A percentile compares a stretch with the other conserved stretches of the same genome.
phyloP scores from a whole-genome alignment of 1,140 invertebrate genomes.

The Amphibalanus amphitrite region DNA sequence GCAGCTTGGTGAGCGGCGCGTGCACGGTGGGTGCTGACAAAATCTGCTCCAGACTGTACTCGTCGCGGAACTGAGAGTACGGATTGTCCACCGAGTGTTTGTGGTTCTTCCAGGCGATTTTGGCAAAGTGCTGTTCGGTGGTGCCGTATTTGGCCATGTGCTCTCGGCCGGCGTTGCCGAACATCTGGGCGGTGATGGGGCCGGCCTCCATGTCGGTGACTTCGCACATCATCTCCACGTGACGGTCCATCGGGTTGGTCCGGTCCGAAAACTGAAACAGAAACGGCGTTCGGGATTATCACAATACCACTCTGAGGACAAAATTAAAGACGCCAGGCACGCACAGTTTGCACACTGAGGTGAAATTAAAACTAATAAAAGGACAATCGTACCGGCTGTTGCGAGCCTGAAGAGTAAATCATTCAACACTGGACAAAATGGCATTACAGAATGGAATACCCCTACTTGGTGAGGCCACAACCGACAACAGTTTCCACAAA shows the following conservation, averaged over 20 bases:
- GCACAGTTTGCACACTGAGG: too few relatives aligned
- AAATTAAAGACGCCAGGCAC: too few relatives aligned
- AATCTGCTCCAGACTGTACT: slow-evolving; percentile 78
- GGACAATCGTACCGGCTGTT: too few relatives aligned
- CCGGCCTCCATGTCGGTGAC: slow-evolving; percentile 44
- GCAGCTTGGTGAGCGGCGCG: slow-evolving; percentile 80
- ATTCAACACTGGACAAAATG: too few relatives aligned
- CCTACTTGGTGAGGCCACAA: too few relatives aligned
- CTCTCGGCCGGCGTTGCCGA: slow-evolving; percentile 88
- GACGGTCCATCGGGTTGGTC: slow-evolving; percentile 84
- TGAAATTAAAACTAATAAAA: too few relatives aligned
- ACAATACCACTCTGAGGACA: too few relatives aligned
- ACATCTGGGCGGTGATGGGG: slow-evolving; percentile 85
- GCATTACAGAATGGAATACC: too few relatives aligned
- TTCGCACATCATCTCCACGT: slow-evolving; percentile 69
- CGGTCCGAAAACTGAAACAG: slow-evolving; percentile 57
- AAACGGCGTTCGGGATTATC: not conserved
- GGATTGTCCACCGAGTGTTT: slow-evolving; percentile 92
- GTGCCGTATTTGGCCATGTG: slow-evolving; percentile 97
- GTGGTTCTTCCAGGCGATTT: slow-evolving; percentile 96
- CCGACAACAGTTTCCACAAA: too few relatives aligned
- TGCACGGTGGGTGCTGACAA: slow-evolving; percentile 64
- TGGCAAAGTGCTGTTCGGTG: slow-evolving; percentile 79
- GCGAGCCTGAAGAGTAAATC: too few relatives aligned
- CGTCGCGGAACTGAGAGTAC: slow-evolving; percentile 78